These are phyloP conservation scores for Lasioglossum zephyrum DNA, from an alignment of 2,888 invertebrate genomes.

Conservation along the genomic window DNA sequence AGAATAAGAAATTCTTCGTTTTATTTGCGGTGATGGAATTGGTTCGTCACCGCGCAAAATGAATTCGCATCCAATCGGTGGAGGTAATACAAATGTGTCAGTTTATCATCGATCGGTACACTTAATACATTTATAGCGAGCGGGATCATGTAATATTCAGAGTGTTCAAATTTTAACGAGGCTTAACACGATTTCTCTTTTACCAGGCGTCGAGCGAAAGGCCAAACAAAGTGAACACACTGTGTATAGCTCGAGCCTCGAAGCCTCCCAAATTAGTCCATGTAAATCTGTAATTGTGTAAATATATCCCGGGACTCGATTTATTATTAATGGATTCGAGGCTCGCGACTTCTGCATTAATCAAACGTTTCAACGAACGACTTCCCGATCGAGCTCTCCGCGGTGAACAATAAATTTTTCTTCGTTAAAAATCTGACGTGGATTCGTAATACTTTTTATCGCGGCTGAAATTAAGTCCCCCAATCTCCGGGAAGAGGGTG, in stretches of 20 bases:
- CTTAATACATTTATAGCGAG: slow-evolving; percentile 2
- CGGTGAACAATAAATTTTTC: neutral
- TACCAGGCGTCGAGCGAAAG: neutral
- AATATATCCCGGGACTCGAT: neutral
- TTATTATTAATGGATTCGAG: slow-evolving; percentile 2
- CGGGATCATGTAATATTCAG: neutral
- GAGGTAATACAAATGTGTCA: neutral
- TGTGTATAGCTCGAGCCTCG: neutral
- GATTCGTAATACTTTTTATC: neutral
- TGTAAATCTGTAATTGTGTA: neutral
- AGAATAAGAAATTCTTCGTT: neutral
- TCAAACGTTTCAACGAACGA: neutral
- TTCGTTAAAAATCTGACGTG: neutral
- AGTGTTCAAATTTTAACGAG: neutral
- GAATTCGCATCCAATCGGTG: neutral
- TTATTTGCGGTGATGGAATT: neutral
- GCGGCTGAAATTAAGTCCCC: neutral
- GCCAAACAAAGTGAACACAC: neutral
- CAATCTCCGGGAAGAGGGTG: neutral
- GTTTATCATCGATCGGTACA: neutral
- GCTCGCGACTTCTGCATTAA: neutral
- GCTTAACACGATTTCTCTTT: neutral
- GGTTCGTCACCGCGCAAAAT: neutral
- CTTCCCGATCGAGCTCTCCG: neutral
- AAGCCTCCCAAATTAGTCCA: slow-evolving; percentile 1